Base-by-base conservation (phyloP, 2,797 vertebrate species). In the Sphaeramia orbicularis region DNA sequence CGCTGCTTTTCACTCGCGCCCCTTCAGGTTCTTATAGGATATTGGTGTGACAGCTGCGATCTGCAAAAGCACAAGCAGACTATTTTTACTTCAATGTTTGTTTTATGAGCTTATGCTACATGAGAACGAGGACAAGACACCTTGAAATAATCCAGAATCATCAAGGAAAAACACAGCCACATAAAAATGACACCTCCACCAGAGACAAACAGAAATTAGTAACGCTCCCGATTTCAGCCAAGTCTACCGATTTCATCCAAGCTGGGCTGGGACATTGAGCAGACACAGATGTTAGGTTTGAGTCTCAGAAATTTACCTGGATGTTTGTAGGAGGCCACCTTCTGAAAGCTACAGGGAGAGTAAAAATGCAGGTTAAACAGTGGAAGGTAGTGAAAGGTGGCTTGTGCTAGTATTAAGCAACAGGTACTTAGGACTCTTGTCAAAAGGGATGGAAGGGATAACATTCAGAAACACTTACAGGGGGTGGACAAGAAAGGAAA, bases 21-120 rank as follows among this genome's bases (percentile, higher is more conserved):
- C 92, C 49, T 57, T 92, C 71, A 94, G 86, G 65, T 93, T 80
- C 83, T 92, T 94, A 65, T 94, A 94, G 78, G 94, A 94, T 10
- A 95, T 77, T 43, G 91, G 89, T 47, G 86, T 91, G 74, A 95
- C 90, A 7, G 86, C 73, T 32, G 89, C 64, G 1, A 80, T 84
- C 94, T 95, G 85, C 42, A 56, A 83, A 79, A 74, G 45, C 10
- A 87, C 55, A 69, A 55, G n/a, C 10, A 44, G 0, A 65, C 4
- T 45, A 7, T 15, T 24, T n/a, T 75, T 32, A 65, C 30, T 56
- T 44, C 4, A 36, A 2, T 19, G 14, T 13, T 56, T 57, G 42
- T 2, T 12, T 14, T 35, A n/a, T 2, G 12, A 44, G 38, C 24
- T 35, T 14, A 36, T 40, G 41, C 16, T 35, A 30, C 15, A 47